These are phyloP conservation scores for Hydropsyche betteni DNA, from an alignment of 2,888 invertebrate genomes.

Conservation along the genomic window DNA sequence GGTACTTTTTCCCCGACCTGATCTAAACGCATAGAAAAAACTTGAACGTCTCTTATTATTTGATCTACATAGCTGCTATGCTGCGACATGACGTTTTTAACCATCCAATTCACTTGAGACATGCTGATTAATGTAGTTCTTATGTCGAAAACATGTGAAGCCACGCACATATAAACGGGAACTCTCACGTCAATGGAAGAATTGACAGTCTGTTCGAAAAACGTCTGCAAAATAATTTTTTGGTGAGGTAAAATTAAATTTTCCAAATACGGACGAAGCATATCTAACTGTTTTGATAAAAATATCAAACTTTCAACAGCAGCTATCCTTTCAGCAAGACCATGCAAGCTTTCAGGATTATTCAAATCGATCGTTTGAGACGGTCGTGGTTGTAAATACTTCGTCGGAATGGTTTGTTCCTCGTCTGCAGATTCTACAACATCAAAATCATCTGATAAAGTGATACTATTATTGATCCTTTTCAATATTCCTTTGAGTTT, in stretches of 20 bases:
- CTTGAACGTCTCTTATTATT: slow-evolving; percentile 77
- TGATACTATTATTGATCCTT: slow-evolving; percentile 79
- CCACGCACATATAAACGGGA: slow-evolving; percentile 89
- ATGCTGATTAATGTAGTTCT: slow-evolving; percentile 82
- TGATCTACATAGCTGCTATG: slow-evolving; percentile 90
- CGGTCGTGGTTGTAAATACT: slow-evolving; percentile 63
- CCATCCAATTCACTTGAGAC: slow-evolving; percentile 93
- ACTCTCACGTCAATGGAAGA: slow-evolving; percentile 79
- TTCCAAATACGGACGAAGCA: slow-evolving; percentile 85
- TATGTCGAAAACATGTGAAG: slow-evolving; percentile 81
- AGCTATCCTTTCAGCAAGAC: slow-evolving; percentile 85
- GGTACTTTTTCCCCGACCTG: slow-evolving; percentile 76
- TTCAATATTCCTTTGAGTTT: slow-evolving; percentile 80
- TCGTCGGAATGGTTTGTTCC: slow-evolving; percentile 57
- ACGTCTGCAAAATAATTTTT: slow-evolving; percentile 73
- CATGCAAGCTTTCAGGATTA: slow-evolving; percentile 79
- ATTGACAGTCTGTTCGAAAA: slow-evolving; percentile 77
- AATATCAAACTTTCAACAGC: slow-evolving; percentile 94
- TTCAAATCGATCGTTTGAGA: slow-evolving; percentile 74
- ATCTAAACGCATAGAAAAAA: slow-evolving; percentile 80
- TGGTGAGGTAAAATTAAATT: slow-evolving; percentile 80
- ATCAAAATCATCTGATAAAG: slow-evolving; percentile 59
- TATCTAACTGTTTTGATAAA: slow-evolving; percentile 86
- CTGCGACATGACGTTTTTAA: slow-evolving; percentile 93
- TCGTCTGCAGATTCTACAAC: slow-evolving; percentile 57